Evolutionary conservation across 2,797 vertebrate genomes (phyloP).

Genomic region (Lithobates pipiens): DNA sequence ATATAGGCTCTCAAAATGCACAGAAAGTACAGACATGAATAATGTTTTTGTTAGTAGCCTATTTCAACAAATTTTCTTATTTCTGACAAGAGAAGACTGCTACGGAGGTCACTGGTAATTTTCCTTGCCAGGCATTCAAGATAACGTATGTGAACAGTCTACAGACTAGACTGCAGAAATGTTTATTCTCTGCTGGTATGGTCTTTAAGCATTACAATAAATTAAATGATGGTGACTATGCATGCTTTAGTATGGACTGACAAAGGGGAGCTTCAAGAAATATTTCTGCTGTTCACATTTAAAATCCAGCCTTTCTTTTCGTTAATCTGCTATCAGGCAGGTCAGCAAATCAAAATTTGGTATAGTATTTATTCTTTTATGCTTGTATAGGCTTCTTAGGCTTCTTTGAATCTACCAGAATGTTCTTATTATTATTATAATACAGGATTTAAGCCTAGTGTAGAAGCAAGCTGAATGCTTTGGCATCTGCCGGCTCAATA

Average conservation of each 20-base stretch:
- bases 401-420: too few relatives aligned
- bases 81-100: background rate
- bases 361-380: too few relatives aligned
- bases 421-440: too few relatives aligned
- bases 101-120: background rate
- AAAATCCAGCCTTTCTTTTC: too few relatives aligned
- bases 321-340: too few relatives aligned
- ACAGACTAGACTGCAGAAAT: background rate
- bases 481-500: too few relatives aligned
- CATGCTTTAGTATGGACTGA: background rate
- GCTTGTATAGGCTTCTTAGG: too few relatives aligned
- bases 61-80: background rate
- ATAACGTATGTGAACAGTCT: background rate
- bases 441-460: too few relatives aligned
- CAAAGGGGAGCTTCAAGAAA: background rate
- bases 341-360: too few relatives aligned
- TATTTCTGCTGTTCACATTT: background rate
- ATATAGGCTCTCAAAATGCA: conserved; percentile 37
- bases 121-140: conserved; percentile 5
- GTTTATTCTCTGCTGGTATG: background rate
- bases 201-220: background rate
- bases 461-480: too few relatives aligned
- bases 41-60: background rate
- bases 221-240: too few relatives aligned
- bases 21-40: conserved; percentile 38